Evolutionary conservation across 2,888 invertebrate genomes (phyloP), one percentile per base, ranked within the genome.

Genomic region (Elaeidobius kamerunicus): DNA sequence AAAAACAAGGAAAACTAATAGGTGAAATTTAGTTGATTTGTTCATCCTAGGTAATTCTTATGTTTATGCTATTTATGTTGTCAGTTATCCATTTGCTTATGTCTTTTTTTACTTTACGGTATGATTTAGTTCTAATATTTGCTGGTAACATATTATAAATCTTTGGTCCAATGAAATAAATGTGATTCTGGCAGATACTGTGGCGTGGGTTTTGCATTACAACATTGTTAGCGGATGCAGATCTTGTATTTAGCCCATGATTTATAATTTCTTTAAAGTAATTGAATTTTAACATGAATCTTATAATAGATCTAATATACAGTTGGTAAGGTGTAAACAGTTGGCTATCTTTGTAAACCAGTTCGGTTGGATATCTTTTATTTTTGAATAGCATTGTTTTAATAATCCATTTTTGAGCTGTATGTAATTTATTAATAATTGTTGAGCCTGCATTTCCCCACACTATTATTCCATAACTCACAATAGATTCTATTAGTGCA

Each of bases 381-480:
- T 23, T 23, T 23, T 23, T 23, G 9, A 23, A 23, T 23, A 23
- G 9, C 9, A 23, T 23, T 23, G 9, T 23, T 23, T 23, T 23
- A 6, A 23, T 23, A 23, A 23, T 23, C 23, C 32, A n/a, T 32
- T 32, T 32, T 32, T 4, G 32, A 9, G n/a, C 32, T 7, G n/a
- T n/a, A 6, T 32, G 6, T 32, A 32, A n/a, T 32, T 32, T 32
- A n/a, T 32, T 9, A 4, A 32, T 9, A n/a, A 32, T 12, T 7
- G 32, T 32, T 32, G 32, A n/a, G 5, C 32, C 32, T 12, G 32
- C 32, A 9, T n/a, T 32, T 32, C 32, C n/a, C 32, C 32, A 32
- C 3, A n/a, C 32, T 32, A 32, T n/a, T 32, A 32, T 32, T n/a
- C 32, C 32, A 32, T 32, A 32, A n/a, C n/a, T 32, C n/a, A 32